A percentile compares a stretch with the other conserved stretches of the same genome.
These are phyloP conservation scores for Aphis craccivora DNA, from an alignment of 1,140 invertebrate species.

Conservation along the genomic window DNA sequence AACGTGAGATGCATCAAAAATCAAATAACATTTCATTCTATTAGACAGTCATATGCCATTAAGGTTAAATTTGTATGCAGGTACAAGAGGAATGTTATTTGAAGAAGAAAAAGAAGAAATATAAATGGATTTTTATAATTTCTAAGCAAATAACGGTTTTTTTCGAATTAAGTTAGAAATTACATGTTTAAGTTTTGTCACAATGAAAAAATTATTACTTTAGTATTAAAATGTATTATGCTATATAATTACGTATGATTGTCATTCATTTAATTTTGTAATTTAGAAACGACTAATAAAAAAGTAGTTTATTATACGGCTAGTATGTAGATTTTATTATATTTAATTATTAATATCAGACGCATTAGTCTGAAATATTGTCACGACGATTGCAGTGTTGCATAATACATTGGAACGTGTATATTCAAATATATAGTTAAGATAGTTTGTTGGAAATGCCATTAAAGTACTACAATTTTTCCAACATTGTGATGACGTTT, in stretches of 20 bases:
- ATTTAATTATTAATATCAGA: no score
- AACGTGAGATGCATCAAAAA: slow-evolving; percentile 17
- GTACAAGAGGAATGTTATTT: not conserved
- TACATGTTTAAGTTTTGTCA: not conserved
- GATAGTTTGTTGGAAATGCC: not conserved
- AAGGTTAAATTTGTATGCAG: not conserved
- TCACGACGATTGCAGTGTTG: not conserved
- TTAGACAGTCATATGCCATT: not conserved
- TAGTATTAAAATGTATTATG: not conserved
- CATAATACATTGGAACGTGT: not conserved
- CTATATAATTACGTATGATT: not conserved
- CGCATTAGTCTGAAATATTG: no score
- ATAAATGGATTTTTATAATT: slow-evolving; percentile 25
- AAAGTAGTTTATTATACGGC: not conserved
- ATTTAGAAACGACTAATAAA: not conserved
- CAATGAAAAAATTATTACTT: not conserved
- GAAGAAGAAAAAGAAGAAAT: not conserved
- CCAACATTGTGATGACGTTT: no score
- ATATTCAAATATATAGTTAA: not conserved
- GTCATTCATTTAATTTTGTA: not conserved
- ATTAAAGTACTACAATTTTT: not conserved
- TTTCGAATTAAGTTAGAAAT: not conserved
- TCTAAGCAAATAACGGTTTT: not conserved
- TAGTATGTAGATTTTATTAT: no score
- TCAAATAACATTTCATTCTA: not conserved